Percentiles rank a stretch among this genome's conserved stretches.
Conservation (phyloP, 2,113 vertebrate species). For the Hypanus sabinus region DNA sequence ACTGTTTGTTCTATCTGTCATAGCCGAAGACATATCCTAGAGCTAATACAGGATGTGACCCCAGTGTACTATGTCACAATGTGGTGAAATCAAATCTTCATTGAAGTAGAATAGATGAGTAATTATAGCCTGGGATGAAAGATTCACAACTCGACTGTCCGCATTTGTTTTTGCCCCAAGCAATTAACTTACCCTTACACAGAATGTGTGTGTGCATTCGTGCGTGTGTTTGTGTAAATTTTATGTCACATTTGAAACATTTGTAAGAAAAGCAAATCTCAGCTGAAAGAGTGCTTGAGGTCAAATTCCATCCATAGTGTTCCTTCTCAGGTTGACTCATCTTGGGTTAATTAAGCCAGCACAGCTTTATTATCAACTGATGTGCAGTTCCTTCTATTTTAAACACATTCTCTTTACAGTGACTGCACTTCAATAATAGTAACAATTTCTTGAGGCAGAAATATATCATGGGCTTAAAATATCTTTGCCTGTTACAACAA, state of each 20-base stretch:
- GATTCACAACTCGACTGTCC: not conserved
- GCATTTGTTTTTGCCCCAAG: not conserved
- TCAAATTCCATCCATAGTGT: not conserved
- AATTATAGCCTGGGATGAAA: not conserved
- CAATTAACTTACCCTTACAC: not conserved
- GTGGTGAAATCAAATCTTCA: constrained; percentile 35
- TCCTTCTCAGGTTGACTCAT: not conserved
- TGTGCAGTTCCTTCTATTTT: not conserved
- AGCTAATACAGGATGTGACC: constrained; percentile 13
- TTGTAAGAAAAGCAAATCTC: not conserved
- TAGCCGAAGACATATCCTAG: not conserved
- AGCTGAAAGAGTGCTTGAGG: not conserved
- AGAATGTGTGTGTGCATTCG: not conserved
- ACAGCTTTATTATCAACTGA: not conserved
- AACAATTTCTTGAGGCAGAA: not conserved
- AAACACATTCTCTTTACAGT: not conserved
- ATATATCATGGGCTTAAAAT: not conserved
- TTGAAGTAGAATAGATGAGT: constrained; percentile 12
- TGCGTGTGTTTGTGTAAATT: constrained; percentile 4
- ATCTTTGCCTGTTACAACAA: not conserved
- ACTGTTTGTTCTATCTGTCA: not conserved
- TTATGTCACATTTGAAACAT: not conserved
- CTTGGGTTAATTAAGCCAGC: not conserved
- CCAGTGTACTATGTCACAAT: constrained; percentile 12
- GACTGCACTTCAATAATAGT: constrained; percentile 28